Percentiles rank a stretch among this genome's conserved stretches.
Conservation (phyloP, 2,113 vertebrate species). For the Spermophilus dauricus region DNA sequence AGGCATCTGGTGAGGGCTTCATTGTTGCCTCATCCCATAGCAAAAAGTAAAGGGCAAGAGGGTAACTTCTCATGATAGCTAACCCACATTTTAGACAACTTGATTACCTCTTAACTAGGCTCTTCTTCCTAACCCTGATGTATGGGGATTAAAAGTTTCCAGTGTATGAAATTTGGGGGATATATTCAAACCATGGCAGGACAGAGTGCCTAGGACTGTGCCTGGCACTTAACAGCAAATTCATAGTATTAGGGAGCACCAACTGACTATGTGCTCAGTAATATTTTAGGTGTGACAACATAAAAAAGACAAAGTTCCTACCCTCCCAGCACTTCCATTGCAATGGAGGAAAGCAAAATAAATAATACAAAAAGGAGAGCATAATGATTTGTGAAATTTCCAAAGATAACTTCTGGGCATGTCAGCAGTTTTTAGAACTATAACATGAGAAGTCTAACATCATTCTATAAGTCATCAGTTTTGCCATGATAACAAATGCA, state of each 20-base stretch:
- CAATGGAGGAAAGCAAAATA: background rate
- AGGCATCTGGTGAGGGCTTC: background rate
- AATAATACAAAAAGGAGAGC: background rate
- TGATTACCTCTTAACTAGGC: background rate
- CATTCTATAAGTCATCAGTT: background rate
- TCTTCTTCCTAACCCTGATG: background rate
- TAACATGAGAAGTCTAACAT: background rate
- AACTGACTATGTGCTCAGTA: background rate
- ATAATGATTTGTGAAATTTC: background rate
- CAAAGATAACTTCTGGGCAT: background rate
- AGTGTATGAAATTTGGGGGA: background rate
- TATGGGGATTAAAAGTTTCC: background rate
- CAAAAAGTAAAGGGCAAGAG: background rate
- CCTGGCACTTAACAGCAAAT: background rate
- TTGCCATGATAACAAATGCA: background rate
- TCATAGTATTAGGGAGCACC: background rate
- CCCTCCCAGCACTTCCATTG: background rate
- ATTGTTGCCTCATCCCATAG: background rate
- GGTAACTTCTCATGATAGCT: background rate
- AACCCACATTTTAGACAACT: background rate
- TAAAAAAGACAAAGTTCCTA: background rate
- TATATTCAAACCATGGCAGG: background rate
- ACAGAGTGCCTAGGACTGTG: background rate
- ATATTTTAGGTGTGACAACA: background rate
- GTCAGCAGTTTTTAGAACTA: conserved; percentile 8